A percentile compares a stretch with the other conserved stretches of the same genome.
phyloP scores from a whole-genome alignment of 2,797 vertebrate genomes.

The Pelodytes ibericus region DNA sequence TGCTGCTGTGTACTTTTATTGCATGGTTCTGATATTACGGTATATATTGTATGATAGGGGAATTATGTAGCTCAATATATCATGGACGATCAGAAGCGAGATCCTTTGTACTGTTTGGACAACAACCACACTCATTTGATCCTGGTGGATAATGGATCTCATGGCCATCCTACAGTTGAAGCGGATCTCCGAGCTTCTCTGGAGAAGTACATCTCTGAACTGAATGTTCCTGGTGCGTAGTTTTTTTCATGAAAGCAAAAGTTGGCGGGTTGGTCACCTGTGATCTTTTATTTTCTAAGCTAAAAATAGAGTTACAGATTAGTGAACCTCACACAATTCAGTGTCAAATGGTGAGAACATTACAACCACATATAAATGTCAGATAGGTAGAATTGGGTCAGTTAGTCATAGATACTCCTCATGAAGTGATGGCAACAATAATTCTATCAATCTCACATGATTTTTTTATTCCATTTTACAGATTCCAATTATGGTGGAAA shows the following conservation, averaged over 20 bases:
- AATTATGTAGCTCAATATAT: slow-evolving; percentile 72
- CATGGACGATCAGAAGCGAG: slow-evolving; percentile 77
- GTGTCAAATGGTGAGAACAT: not conserved
- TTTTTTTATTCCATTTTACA: slow-evolving; percentile 51
- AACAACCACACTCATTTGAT: slow-evolving; percentile 78
- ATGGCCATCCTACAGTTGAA: slow-evolving; percentile 66
- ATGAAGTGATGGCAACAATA: not conserved
- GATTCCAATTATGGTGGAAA: slow-evolving; percentile 80
- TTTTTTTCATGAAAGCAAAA: not conserved
- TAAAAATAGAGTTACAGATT: not conserved
- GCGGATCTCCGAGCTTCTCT: slow-evolving; percentile 73
- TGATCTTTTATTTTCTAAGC: not conserved
- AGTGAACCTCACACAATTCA: not conserved
- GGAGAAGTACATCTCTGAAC: slow-evolving; percentile 77
- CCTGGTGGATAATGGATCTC: slow-evolving; percentile 75
- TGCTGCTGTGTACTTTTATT: no score
- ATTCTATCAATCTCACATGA: not conserved
- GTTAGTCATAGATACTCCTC: not conserved
- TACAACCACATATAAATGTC: no score
- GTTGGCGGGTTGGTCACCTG: not conserved
- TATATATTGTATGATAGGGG: slow-evolving; percentile 61
- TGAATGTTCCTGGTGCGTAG: slow-evolving; percentile 70
- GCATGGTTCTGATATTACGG: not conserved
- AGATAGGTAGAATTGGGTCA: not conserved
- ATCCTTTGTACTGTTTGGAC: slow-evolving; percentile 74